A percentile compares a stretch with the other conserved stretches of the same genome.
Conservation (phyloP, 2,888 invertebrate species). For the Cerceris ruficornis region DNA sequence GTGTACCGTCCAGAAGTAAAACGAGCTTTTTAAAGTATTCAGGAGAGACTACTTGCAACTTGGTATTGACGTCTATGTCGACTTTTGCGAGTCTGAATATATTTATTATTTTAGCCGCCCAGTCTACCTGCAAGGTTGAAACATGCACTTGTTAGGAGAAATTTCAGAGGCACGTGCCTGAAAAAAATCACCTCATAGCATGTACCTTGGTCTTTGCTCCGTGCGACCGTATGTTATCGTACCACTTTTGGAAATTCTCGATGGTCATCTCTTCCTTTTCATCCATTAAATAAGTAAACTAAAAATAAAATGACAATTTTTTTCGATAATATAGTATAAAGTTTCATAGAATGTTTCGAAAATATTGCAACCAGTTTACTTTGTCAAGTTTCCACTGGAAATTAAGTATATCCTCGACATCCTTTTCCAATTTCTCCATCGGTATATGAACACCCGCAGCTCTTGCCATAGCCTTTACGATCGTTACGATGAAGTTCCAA, state of each 20-base stretch:
- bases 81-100: slow-evolving; percentile 16
- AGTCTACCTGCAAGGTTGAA: slow-evolving; percentile 14
- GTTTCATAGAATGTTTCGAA: neutral
- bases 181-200: neutral
- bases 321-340: neutral
- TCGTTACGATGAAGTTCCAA: slow-evolving; percentile 9
- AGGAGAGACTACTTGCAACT: neutral
- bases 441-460: neutral
- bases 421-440: neutral
- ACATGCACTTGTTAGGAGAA: neutral
- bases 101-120: slow-evolving; percentile 8
- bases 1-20: slow-evolving; percentile 24
- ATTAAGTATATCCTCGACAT: slow-evolving; percentile 14
- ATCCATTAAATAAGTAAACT: slow-evolving; percentile 1
- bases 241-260: slow-evolving; percentile 8
- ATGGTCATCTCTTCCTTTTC: slow-evolving; percentile 7
- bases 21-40: slow-evolving; percentile 25
- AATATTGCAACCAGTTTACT: neutral
- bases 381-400: slow-evolving; percentile 21
- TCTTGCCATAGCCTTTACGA: neutral
- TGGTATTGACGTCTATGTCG: slow-evolving; percentile 1
- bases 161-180: neutral
- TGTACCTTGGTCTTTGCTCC: slow-evolving; percentile 9
- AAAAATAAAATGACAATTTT: neutral
- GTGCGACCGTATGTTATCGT: neutral